phyloP scores from a whole-genome alignment of 2,797 vertebrate genomes.

The Sebastes glaucus region DNA sequence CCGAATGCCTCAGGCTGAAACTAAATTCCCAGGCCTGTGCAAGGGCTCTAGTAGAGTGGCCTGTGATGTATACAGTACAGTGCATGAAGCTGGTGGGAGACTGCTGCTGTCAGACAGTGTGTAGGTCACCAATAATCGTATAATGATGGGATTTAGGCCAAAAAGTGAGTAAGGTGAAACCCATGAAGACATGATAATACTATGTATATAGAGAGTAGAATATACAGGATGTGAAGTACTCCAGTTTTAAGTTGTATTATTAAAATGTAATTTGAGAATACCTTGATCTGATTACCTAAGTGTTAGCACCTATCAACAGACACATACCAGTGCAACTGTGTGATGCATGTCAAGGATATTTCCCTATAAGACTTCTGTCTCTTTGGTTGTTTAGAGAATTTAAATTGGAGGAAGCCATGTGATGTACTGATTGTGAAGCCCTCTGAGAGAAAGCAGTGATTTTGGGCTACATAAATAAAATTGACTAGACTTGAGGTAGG shows the following conservation, averaged over 20 bases:
- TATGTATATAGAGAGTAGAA: neutral
- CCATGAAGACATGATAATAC: neutral
- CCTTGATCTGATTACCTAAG: neutral
- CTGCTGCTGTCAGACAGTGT: neutral
- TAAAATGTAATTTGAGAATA: neutral
- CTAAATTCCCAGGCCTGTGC: conserved; percentile 5
- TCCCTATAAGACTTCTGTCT: neutral
- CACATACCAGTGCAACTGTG: neutral
- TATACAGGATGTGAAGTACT: neutral
- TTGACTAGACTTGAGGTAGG: neutral
- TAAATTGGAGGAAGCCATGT: neutral
- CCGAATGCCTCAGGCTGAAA: neutral
- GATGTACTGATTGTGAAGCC: neutral
- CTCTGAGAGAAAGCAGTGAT: neutral
- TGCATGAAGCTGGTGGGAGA: conserved; percentile 9
- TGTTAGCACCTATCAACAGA: neutral
- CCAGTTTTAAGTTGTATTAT: neutral
- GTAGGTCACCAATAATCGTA: neutral
- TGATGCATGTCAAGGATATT: neutral
- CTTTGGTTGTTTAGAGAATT: neutral
- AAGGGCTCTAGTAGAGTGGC: neutral
- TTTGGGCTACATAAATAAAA: neutral
- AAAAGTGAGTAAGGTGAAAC: neutral
- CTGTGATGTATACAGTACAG: conserved; percentile 12
- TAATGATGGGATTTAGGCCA: neutral